Evolutionary conservation across 2,888 invertebrate species (phyloP).

Genomic region (Dryococelus australis): DNA sequence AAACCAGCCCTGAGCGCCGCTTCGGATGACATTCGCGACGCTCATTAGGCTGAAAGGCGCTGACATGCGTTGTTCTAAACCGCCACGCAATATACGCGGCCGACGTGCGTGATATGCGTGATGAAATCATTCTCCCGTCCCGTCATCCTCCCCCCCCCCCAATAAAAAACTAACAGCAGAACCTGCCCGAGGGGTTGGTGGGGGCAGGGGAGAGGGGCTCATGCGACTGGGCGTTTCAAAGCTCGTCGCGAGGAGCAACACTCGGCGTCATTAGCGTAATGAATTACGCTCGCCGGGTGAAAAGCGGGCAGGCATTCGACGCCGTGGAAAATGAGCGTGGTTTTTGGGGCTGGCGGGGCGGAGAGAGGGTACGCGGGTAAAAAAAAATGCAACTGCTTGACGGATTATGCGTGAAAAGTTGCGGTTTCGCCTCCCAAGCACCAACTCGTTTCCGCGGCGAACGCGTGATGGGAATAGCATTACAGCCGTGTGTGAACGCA

Average conservation of each 20-base stretch:
- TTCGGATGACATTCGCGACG: not conserved
- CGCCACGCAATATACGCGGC: not conserved
- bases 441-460: too few species aligned
- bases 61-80: not conserved
- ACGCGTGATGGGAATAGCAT: too few species aligned
- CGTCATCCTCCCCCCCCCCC: not conserved
- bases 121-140: not conserved
- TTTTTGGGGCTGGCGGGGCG: not conserved
- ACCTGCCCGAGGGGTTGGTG: not conserved
- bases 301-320: not conserved
- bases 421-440: not conserved
- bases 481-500: too few species aligned
- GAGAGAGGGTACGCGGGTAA: not conserved
- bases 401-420: not conserved
- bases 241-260: not conserved
- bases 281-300: not conserved
- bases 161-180: not conserved
- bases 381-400: not conserved
- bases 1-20: too few species aligned
- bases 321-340: not conserved
- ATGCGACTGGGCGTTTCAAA: not conserved
- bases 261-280: not conserved
- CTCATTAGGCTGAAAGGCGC: not conserved
- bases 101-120: not conserved
- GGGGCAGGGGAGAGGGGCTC: not conserved